A percentile compares a stretch with the other conserved stretches of the same genome.
These are phyloP conservation scores for Mya arenaria DNA, from an alignment of 1,140 invertebrate species.

Conservation along the genomic window DNA sequence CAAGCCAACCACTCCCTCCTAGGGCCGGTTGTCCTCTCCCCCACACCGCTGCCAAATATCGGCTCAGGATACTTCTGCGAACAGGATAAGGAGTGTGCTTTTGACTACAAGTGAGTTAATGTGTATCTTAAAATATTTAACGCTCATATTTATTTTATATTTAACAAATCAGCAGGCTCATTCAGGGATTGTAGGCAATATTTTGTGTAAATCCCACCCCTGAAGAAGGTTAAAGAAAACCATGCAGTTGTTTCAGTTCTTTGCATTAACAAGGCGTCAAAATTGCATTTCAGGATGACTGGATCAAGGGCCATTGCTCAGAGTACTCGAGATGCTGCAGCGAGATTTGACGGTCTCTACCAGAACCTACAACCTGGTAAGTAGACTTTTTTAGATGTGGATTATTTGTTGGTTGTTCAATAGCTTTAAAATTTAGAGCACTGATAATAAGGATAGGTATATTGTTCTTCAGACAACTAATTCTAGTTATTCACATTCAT, in stretches of 20 bases:
- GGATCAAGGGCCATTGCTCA: slow-evolving; percentile 12
- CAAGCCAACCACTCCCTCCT: slow-evolving; percentile 20
- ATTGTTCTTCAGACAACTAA: background rate
- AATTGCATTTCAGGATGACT: slow-evolving; percentile 29
- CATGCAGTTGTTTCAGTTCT: too few relatives aligned
- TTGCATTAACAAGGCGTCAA: too few relatives aligned
- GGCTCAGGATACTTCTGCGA: background rate
- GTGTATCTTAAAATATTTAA: too few relatives aligned
- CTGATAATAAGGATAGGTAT: background rate
- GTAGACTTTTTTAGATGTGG: background rate
- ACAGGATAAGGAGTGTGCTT: background rate
- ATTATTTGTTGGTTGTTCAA: too few relatives aligned
- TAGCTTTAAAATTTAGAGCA: too few relatives aligned
- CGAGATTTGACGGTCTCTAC: slow-evolving; percentile 1
- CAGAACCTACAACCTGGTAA: slow-evolving; percentile 29
- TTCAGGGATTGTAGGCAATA: too few relatives aligned
- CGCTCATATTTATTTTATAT: too few relatives aligned
- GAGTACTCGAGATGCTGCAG: slow-evolving; percentile 10
- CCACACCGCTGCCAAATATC: background rate
- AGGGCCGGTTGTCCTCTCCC: background rate
- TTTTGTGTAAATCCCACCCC: too few relatives aligned
- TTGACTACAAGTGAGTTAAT: background rate
- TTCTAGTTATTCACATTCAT: background rate
- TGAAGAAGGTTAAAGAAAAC: too few relatives aligned
- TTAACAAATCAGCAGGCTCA: too few relatives aligned